Base-by-base conservation (phyloP, 2,888 invertebrate genomes). In the Desoria tigrina region DNA sequence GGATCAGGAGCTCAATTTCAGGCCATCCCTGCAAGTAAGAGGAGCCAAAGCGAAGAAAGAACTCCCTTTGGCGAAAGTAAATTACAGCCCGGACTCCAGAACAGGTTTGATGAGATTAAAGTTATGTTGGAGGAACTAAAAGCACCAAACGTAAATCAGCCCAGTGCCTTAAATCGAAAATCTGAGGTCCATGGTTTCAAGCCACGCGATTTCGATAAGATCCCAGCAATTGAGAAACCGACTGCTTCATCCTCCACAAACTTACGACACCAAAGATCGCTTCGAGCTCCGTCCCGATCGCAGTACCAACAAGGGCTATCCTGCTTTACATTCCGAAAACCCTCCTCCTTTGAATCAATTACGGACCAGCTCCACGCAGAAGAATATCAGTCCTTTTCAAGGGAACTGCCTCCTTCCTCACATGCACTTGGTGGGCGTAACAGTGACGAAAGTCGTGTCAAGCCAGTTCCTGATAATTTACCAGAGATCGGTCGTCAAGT, bases 261-360 rank as follows among this genome's bases (percentile, higher is more conserved):
- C 24, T 24, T 76, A n/a, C 74, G 67, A 37, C 68, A 75, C 26
- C 74, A 76, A n/a, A 63, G 73, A 42, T 76, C 76, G 1, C 63
- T 76, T 11, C 51, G 75, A 49, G 73, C 73, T 26, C 72, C 72
- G 1, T 71, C 74, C 2, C 65, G 72, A 61, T 66, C 72, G 6
- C 74, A 76, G 14, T 72, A 76, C 45, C 73, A 72, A 21, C 68
- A 68, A 53, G 64, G 73, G 1, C 53, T 76, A 7, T 72, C 76
- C 7, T 76, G 76, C 42, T 76, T 76, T 51, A 72, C 72, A 1
- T 74, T 76, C 32, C 70, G 68, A 49, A 76, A 76, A 42, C 74
- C 75, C 1, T 68, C 71, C 0, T 76, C 76, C 1, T 69, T 67
- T 37, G 76, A 76, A 51, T 76, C 76, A 1, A 67, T 76, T 18